Base-by-base conservation (phyloP, 2,113 vertebrate genomes). In the Catagonus wagneri region DNA sequence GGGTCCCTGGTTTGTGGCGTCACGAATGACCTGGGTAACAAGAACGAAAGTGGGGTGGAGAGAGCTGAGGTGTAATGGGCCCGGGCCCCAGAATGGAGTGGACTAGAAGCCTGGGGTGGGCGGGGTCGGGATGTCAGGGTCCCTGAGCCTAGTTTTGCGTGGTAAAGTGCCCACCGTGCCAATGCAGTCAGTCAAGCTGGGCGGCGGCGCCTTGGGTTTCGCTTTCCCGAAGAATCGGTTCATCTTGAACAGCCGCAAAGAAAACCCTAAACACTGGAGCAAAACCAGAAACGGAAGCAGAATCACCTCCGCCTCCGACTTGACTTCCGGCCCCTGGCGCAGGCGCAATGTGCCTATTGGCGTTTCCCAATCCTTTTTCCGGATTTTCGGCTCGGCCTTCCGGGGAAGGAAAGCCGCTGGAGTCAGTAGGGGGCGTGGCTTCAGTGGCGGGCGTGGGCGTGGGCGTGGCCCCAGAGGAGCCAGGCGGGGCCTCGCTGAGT, bases 141-240 rank as follows among this genome's bases (percentile, higher is more conserved):
- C 56, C 72, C 60, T 11, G 58, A 66, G 36, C 23, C 76, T 61
- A 36, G 32, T 66, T 78, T 60, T 15, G 11, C 4, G 72, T 23
- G 16, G 69, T 88, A 76, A 69, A 79, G 69, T 83, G 96, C 97
- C 98, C 97, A 99, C 99, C 95, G 83, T 99, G 95, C 99, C 99
- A 94, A 99, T 99, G 90, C 99, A 99, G 98, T 99, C 99, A 1
- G 99, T 98, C n/a, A 99, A 98, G 98, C 99, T 99, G 20, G 99
- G 99, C 0, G 99, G 99, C 0, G 99, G 99, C 32, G 78, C 99
- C 98, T 99, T 99, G 1, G 99, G 98, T 97, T 99, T 99, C 23
- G 99, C 98, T 88, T 97, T 98, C 7, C 99, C 99, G 88, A 99
- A 99, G 93, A 99, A 98, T 58, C 99, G 99, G 95, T 99, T 99